phyloP scores from a whole-genome alignment of 2,888 invertebrate genomes.

The Oligia fasciuncula region DNA sequence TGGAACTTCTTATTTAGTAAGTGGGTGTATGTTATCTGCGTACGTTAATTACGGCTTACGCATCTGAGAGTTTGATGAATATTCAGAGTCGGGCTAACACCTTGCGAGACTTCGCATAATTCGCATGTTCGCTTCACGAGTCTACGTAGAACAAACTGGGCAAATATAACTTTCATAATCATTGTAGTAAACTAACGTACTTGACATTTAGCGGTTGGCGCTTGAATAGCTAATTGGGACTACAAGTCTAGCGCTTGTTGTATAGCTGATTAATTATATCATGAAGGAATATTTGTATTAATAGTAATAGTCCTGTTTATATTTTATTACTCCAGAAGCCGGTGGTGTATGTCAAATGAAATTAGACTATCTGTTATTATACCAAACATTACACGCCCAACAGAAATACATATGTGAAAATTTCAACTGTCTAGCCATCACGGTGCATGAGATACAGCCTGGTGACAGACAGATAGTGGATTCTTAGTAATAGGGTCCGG shows the following conservation, averaged over 20 bases:
- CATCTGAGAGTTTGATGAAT: constrained; percentile 64
- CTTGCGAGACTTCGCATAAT: constrained; percentile 49
- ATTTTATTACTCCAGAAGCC: too few relatives aligned
- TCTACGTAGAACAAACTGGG: constrained; percentile 12
- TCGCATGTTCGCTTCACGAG: constrained; percentile 35
- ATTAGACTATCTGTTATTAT: too few relatives aligned
- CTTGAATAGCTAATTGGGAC: neutral
- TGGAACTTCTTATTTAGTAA: constrained; percentile 41
- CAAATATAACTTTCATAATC: neutral
- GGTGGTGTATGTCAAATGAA: too few relatives aligned
- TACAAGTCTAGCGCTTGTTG: neutral
- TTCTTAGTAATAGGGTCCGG: too few relatives aligned
- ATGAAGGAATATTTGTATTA: too few relatives aligned
- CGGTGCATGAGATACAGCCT: too few relatives aligned
- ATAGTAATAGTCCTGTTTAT: too few relatives aligned
- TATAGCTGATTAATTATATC: neutral
- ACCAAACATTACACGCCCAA: too few relatives aligned
- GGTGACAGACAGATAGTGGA: too few relatives aligned
- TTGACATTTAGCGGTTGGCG: neutral
- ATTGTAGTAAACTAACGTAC: neutral
- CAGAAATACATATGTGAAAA: too few relatives aligned
- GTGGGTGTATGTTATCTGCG: constrained; percentile 41
- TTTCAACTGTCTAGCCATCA: too few relatives aligned
- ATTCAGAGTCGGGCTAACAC: constrained; percentile 64
- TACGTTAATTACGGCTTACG: constrained; percentile 58